Evolutionary conservation across 2,888 invertebrate species (phyloP).

Genomic region (Phortica okadai): DNA sequence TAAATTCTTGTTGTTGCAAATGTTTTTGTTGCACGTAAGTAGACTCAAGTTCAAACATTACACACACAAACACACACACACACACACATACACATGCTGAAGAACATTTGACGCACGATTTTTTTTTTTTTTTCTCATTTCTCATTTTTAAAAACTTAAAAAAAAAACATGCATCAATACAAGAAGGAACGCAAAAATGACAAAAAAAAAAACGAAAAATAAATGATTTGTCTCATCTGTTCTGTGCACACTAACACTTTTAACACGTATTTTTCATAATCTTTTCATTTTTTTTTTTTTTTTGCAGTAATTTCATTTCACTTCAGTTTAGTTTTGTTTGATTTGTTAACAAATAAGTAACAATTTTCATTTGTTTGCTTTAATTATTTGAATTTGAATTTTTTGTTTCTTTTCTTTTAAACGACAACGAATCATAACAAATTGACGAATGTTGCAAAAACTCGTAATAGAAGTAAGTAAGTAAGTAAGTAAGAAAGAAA

Average conservation of each 20-base stretch:
- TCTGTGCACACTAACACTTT: too few species aligned
- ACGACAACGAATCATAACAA: background rate
- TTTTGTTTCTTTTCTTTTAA: background rate
- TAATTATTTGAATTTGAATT: background rate
- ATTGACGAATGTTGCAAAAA: background rate
- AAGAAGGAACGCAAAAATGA: background rate
- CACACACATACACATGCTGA: background rate
- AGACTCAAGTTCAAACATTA: background rate
- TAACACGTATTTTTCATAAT: too few species aligned
- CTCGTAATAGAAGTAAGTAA: background rate
- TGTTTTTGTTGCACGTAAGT: too few species aligned
- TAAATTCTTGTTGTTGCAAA: too few species aligned
- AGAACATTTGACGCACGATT: slow-evolving; percentile 13
- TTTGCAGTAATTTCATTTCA: too few species aligned
- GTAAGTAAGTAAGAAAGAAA: background rate
- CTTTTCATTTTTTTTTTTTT: too few species aligned
- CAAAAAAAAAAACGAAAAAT: background rate
- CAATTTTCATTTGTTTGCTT: too few species aligned
- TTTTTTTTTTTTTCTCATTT: slow-evolving; percentile 4
- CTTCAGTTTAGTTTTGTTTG: too few species aligned
- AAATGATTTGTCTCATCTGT: too few species aligned
- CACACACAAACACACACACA: background rate
- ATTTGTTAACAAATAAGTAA: too few species aligned
- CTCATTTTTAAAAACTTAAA: too few species aligned
- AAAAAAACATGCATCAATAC: background rate